Conservation (phyloP, 2,797 vertebrate species). For the Odontamblyopus rebecca region DNA sequence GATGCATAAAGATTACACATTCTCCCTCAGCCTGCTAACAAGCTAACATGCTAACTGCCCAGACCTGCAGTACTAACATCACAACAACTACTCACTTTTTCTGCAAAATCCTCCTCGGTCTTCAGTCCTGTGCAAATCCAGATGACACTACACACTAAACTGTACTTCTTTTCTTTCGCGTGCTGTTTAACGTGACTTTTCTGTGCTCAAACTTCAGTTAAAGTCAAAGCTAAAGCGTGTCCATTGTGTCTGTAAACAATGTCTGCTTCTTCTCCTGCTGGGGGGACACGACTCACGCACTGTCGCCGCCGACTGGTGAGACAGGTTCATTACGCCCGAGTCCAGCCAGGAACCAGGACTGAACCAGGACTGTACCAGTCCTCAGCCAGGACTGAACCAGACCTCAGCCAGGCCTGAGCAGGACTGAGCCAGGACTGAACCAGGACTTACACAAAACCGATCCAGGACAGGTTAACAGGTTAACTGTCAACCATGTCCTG, state of each 20-base stretch:
- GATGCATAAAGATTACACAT: not conserved
- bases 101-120: not conserved
- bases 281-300: not conserved
- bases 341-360: not conserved
- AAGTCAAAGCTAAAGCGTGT: not conserved
- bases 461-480: no score
- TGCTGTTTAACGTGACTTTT: not conserved
- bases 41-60: not conserved
- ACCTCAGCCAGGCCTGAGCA: no score
- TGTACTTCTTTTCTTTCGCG: not conserved
- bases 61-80: not conserved
- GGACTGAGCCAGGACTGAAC: no score
- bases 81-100: not conserved
- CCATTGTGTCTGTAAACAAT: conserved; percentile 7
- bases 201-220: not conserved
- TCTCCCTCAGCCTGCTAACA: not conserved
- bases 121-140: not conserved
- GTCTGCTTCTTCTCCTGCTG: not conserved
- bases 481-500: no score
- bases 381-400: not conserved
- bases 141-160: not conserved
- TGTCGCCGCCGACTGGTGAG: not conserved
- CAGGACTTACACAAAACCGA: no score
- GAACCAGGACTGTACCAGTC: not conserved
- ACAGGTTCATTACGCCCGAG: not conserved